Evolutionary conservation across 2,888 invertebrate genomes (phyloP), one percentile per base, ranked within the genome.

Genomic region (Caenorhabditis sinica): DNA sequence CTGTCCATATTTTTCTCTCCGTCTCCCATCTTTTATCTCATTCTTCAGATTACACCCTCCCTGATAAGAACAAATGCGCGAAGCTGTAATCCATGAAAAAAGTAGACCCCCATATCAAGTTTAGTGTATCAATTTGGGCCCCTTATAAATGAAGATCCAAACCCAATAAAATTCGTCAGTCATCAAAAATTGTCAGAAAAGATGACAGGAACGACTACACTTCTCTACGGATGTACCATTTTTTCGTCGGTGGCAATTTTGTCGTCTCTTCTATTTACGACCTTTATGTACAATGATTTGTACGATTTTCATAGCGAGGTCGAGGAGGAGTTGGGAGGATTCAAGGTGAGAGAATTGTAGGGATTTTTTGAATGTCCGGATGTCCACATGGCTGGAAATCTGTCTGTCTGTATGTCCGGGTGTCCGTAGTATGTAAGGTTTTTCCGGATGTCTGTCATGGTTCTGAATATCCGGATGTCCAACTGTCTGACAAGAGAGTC

Each of bases 251-350:
- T 77, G 6, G 53, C 85, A 3, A 82, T 85, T 28, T 4, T 85
- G n/a, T 28, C 49, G 8, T 61, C 85, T 2, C 49, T 85, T 0
- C 40, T 85, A 0, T 85, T 85, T 58, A 71, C 82, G 17, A 77
- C 72, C 17, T 85, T 77, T 36, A 73, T 85, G 73, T 85, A 85
- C 74, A 75, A 75, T 49, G 85, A 85, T 68, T 61, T 85, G 20
- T 77, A 85, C 43, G 75, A 80, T 30, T 85, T 85, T 49, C 85
- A 85, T 49, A 61, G 63, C 25, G 85, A 85, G n/a, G 85, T 85
- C 17, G 82, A 82, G 1, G 30, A 45, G 0, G 85, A 85, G 40
- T 58, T 85, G 30, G n/a, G 11, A 9, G 81, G 72, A 1, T 85
- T 85, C 58, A 82, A 85, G 74, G 82, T 81, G 11, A 56, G 51